phyloP scores from a whole-genome alignment of 2,113 vertebrate species.

The Platysteira castanea region DNA sequence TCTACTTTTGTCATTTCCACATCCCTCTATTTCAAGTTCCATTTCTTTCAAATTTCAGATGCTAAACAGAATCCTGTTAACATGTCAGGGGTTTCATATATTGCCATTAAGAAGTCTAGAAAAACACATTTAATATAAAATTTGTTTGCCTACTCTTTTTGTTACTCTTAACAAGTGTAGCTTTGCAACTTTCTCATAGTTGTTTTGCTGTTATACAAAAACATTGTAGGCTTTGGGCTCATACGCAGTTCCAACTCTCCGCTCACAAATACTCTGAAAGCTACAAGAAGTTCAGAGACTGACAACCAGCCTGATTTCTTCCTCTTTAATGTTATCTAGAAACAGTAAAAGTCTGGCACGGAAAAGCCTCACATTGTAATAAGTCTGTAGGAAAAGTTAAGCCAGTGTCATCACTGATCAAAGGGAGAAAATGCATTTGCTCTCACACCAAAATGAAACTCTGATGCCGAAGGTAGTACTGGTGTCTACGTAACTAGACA shows the following conservation, averaged over 20 bases:
- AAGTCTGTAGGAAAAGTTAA: not conserved
- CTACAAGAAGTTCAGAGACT: not conserved
- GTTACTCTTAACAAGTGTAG: not conserved
- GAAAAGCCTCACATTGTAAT: not conserved
- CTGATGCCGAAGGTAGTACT: not conserved
- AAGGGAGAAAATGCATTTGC: not conserved
- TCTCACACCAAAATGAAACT: not conserved
- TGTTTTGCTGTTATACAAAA: not conserved
- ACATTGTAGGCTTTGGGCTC: fast-evolving
- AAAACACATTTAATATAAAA: not conserved
- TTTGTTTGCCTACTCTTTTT: not conserved
- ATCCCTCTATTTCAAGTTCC: not conserved
- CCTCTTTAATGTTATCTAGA: not conserved
- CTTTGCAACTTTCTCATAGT: not conserved
- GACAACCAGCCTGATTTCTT: not conserved
- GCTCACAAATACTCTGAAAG: not conserved
- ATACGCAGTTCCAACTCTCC: not conserved
- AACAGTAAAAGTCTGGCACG: not conserved
- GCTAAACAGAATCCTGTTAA: not conserved
- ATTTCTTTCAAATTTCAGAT: not conserved
- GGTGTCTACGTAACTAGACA: not conserved
- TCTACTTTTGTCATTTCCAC: not conserved
- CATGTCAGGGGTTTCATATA: not conserved
- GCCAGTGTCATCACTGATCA: not conserved
- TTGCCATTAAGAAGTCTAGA: not conserved